A percentile compares a stretch with the other conserved stretches of the same genome.
These are phyloP conservation scores for Lynx canadensis DNA, from an alignment of 2,113 vertebrate species.

Conservation along the genomic window DNA sequence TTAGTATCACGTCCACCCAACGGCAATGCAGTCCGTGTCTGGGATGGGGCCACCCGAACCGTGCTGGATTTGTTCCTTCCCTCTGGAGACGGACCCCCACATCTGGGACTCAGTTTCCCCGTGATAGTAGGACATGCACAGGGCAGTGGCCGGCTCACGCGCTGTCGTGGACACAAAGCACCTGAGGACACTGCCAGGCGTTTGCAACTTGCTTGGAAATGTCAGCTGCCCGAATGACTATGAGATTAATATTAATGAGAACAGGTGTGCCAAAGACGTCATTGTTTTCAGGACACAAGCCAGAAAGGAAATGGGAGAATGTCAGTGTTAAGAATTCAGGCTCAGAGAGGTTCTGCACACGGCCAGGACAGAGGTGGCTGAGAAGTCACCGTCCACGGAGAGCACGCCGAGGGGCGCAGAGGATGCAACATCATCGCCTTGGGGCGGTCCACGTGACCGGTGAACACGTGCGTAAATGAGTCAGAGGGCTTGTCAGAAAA, in stretches of 20 bases:
- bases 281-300: not conserved
- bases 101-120: not conserved
- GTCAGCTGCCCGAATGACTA: not conserved
- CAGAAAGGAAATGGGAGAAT: not conserved
- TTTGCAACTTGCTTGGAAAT: not conserved
- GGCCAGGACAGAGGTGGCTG: not conserved
- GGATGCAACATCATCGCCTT: not conserved
- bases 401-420: fast-evolving
- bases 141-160: not conserved
- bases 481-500: not conserved
- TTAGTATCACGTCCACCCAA: fast-evolving
- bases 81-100: not conserved
- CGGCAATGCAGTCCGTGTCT: not conserved
- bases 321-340: not conserved
- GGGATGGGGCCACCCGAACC: not conserved
- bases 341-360: not conserved
- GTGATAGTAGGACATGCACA: fast-evolving
- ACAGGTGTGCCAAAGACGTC: not conserved
- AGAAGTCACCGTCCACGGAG: not conserved
- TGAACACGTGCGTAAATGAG: not conserved
- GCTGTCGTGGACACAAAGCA: not conserved
- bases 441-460: not conserved
- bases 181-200: not conserved
- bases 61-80: not conserved
- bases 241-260: not conserved